Evolutionary conservation across 2,797 vertebrate species (phyloP), one percentile per base, ranked within the genome.

Genomic region (Parauchenoglanis ngamensis): DNA sequence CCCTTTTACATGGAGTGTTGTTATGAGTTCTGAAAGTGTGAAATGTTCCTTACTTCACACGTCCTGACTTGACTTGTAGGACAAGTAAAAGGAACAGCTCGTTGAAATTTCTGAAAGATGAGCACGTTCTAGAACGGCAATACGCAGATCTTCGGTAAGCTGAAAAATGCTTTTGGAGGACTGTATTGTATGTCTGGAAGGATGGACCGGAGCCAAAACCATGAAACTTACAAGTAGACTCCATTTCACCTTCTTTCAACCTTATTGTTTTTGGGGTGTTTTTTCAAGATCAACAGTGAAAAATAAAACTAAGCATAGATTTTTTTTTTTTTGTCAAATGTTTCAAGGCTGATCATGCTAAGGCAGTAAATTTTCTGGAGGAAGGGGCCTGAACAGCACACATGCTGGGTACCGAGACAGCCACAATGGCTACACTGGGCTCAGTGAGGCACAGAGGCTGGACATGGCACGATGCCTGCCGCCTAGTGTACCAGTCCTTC

Each of bases 391-490:
- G 59, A 89, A 80, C 49, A 76, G 76, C 25, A 28, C 57, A 78
- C 3, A 67, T 57, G 78, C 54, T 40, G 67, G 35, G n/a, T 82
- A 63, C 75, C 73, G 68, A 77, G 67, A 21, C 56, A 70, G 76
- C 65, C 57, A 89, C 86, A 89, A 89, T 85, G 86, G 57, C 77
- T 56, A 28, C 75, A 88, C 31, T 73, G 84, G 86, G 88, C 78
- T 88, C 86, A 77, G 85, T 84, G 81, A 90, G 87, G 89, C 84
- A 70, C 73, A 84, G 83, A 89, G 84, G 84, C 83, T 90, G 87
- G 86, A 73, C 83, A 90, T 90, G 91, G 90, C 91, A 85, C 17
- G 0, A 88, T 90, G 89, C 91, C 90, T 85, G 80, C 67, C 35
- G 54, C 40, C 81, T 85, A 75, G 76, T 61, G 73, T 78, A 63